Evolutionary conservation across 2,888 invertebrate genomes (phyloP).

Genomic region (Teinopalpus imperialis): DNA sequence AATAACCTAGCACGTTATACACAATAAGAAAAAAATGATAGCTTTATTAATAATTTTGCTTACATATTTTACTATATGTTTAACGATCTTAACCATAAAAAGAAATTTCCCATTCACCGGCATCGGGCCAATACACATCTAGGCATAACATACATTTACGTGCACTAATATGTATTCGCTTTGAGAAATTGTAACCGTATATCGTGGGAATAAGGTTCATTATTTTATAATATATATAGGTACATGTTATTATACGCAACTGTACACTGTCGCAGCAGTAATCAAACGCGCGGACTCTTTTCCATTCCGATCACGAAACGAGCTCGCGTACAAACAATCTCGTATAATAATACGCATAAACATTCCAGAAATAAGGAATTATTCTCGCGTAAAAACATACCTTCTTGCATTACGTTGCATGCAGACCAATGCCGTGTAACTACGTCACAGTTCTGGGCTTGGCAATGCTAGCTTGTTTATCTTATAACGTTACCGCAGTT

Average conservation of each 20-base stretch:
- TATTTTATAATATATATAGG: too few species aligned
- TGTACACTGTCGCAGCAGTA: constrained; percentile 37
- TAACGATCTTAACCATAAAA: too few species aligned
- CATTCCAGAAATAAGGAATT: constrained; percentile 62
- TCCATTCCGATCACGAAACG: constrained; percentile 49
- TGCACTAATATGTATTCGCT: too few species aligned
- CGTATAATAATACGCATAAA: constrained; percentile 57
- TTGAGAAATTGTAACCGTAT: too few species aligned
- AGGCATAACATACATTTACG: constrained; percentile 26
- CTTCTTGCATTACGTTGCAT: constrained; percentile 28
- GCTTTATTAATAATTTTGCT: too few species aligned
- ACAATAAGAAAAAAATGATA: too few species aligned
- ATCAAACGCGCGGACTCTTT: constrained; percentile 41
- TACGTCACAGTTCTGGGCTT: constrained; percentile 24
- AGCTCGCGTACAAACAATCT: constrained; percentile 53
- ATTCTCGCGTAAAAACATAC: constrained; percentile 33
- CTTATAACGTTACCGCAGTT: constrained; percentile 19
- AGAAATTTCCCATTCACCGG: constrained; percentile 15
- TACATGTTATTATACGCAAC: too few species aligned
- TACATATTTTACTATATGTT: too few species aligned
- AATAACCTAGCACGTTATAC: too few species aligned
- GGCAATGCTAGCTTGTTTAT: constrained; percentile 20
- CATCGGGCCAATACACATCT: constrained; percentile 13
- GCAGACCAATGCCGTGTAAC: constrained; percentile 14
- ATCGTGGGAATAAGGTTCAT: too few species aligned